Conservation (phyloP, 2,888 invertebrate species). For the Zhengitettix transpicula region DNA sequence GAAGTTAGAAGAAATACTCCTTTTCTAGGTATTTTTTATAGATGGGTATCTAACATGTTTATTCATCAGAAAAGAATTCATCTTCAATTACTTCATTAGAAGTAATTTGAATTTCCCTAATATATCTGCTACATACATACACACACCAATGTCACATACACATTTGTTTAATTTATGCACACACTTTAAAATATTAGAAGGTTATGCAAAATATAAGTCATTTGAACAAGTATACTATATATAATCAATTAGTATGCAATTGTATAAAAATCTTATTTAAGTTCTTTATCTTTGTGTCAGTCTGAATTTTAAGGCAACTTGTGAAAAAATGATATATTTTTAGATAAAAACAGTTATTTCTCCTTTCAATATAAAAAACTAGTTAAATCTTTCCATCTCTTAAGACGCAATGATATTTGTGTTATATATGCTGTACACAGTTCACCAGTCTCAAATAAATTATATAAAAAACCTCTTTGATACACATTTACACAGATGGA, state of each 20-base stretch:
- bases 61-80: no score
- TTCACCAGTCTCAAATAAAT: neutral
- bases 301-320: constrained; percentile 14
- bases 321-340: constrained; percentile 7
- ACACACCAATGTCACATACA: no score
- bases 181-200: no score
- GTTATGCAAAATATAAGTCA: no score
- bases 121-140: no score
- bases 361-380: constrained; percentile 7
- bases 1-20: no score
- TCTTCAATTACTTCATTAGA: no score
- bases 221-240: neutral
- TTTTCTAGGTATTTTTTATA: no score
- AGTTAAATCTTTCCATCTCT: neutral
- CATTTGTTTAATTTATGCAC: no score
- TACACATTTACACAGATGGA: neutral
- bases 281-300: constrained; percentile 7
- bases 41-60: no score
- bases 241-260: constrained; percentile 1
- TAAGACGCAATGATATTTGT: neutral
- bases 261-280: constrained; percentile 2
- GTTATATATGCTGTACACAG: neutral
- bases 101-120: no score
- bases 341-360: constrained; percentile 1
- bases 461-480: neutral